phyloP scores from a whole-genome alignment of 92 coral and sea anemone species.

The Porites rus region DNA sequence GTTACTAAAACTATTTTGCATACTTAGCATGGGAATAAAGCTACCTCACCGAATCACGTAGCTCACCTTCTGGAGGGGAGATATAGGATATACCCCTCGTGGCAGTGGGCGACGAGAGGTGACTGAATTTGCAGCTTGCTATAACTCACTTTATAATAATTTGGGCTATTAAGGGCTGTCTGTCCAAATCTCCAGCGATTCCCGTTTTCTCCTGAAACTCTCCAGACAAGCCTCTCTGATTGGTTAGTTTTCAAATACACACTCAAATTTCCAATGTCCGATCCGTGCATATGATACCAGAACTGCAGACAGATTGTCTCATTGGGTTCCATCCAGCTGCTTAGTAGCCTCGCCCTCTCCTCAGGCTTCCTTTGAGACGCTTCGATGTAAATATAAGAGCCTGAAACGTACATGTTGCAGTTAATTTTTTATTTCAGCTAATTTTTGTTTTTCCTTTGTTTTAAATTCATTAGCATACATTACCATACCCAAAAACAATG shows the following conservation, averaged over 20 bases:
- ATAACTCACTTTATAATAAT: not conserved
- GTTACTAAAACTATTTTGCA: too few relatives aligned
- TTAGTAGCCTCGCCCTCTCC: slow-evolving; percentile 53
- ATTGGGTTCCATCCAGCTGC: slow-evolving; percentile 44
- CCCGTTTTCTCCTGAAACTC: slow-evolving; percentile 40
- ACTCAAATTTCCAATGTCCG: slow-evolving; percentile 43
- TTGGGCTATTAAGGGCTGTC: slow-evolving; percentile 13
- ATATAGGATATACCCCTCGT: not conserved
- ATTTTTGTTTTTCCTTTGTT: too few relatives aligned
- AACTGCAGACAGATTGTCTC: slow-evolving; percentile 68
- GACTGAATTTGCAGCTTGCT: not conserved
- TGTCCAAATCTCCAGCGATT: slow-evolving; percentile 67
- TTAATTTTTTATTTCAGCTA: too few relatives aligned
- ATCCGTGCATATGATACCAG: slow-evolving; percentile 72
- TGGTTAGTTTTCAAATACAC: slow-evolving; percentile 47
- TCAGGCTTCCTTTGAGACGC: slow-evolving; percentile 54
- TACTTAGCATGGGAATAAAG: too few relatives aligned
- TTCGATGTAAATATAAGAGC: slow-evolving; percentile 52
- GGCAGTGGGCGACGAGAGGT: too few relatives aligned
- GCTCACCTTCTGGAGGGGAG: not conserved
- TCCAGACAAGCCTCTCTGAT: slow-evolving; percentile 58
- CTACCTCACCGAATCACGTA: too few relatives aligned
- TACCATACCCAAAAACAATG: too few relatives aligned
- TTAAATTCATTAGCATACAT: too few relatives aligned
- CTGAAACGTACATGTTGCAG: slow-evolving; percentile 1